A percentile compares a stretch with the other conserved stretches of the same genome.
Conservation (phyloP, 2,113 vertebrate genomes). For the Candoia aspera region DNA sequence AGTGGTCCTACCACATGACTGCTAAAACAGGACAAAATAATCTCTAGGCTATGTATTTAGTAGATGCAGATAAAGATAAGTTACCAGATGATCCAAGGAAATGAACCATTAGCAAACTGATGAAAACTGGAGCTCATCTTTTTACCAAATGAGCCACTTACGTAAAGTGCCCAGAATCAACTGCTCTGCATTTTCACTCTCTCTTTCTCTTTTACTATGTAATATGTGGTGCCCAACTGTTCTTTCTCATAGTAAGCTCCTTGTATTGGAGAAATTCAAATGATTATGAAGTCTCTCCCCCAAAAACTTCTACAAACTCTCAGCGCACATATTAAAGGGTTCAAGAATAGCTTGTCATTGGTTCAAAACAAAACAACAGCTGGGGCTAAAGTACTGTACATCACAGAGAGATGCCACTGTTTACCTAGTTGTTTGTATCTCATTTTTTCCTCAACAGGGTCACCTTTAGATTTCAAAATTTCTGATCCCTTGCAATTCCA, state of each 20-base stretch:
- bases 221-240: slow-evolving; percentile 39
- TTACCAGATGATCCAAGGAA: slow-evolving; percentile 69
- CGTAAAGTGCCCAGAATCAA: slow-evolving; percentile 47
- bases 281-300: background rate
- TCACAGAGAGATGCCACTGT: background rate
- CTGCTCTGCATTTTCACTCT: slow-evolving; percentile 22
- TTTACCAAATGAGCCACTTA: slow-evolving; percentile 64
- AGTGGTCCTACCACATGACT: slow-evolving; percentile 13
- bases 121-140: slow-evolving; percentile 60
- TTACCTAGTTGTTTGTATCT: background rate
- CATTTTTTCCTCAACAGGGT: background rate
- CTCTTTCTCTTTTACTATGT: slow-evolving; percentile 58
- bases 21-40: slow-evolving; percentile 53
- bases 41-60: slow-evolving; percentile 61
- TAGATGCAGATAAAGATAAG: slow-evolving; percentile 63
- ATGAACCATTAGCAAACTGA: slow-evolving; percentile 70
- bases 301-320: background rate
- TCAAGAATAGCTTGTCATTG: background rate
- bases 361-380: background rate
- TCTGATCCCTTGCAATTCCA: background rate
- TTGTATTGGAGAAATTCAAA: slow-evolving; percentile 18
- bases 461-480: background rate
- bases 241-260: background rate
- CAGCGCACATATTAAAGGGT: background rate
- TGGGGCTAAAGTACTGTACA: background rate